A percentile compares a stretch with the other conserved stretches of the same genome.
Conservation (phyloP, 2,888 invertebrate genomes). For the Trissolcus japonicus region DNA sequence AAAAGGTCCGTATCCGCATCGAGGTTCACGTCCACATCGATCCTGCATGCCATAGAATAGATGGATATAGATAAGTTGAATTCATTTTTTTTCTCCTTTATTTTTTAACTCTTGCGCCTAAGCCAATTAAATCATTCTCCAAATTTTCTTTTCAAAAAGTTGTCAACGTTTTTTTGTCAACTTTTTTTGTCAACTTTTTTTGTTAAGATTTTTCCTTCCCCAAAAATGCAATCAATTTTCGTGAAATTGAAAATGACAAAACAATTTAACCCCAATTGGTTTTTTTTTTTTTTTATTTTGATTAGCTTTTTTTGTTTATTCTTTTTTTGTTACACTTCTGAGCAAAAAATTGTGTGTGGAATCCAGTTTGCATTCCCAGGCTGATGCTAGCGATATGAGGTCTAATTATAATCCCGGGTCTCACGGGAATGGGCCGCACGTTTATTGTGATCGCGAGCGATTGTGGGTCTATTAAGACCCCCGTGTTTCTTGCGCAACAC, state of each 20-base stretch:
- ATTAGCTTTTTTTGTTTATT: no score
- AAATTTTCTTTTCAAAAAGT: no score
- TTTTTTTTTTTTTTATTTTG: no score
- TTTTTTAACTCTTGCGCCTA: constrained; percentile 18
- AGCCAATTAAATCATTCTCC: constrained; percentile 29
- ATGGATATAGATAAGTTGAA: constrained; percentile 54
- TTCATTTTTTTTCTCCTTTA: constrained; percentile 17
- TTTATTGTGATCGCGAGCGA: constrained; percentile 71
- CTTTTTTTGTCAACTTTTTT: constrained; percentile 5
- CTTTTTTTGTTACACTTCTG: not conserved
- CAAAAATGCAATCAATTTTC: no score
- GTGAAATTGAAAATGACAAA: no score
- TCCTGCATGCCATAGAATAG: constrained; percentile 49
- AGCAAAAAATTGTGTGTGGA: constrained; percentile 6
- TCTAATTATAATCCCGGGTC: constrained; percentile 72
- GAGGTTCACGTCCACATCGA: constrained; percentile 57
- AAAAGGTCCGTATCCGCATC: constrained; percentile 63
- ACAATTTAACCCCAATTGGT: no score
- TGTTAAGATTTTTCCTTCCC: no score
- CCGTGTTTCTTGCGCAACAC: constrained; percentile 50
- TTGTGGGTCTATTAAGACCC: constrained; percentile 68
- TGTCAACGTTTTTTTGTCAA: constrained; percentile 25
- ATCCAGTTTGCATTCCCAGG: constrained; percentile 65
- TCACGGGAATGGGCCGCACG: constrained; percentile 70
- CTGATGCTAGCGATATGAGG: constrained; percentile 72